Conservation (phyloP, 2,797 vertebrate genomes). For the Ciconia nigra region DNA sequence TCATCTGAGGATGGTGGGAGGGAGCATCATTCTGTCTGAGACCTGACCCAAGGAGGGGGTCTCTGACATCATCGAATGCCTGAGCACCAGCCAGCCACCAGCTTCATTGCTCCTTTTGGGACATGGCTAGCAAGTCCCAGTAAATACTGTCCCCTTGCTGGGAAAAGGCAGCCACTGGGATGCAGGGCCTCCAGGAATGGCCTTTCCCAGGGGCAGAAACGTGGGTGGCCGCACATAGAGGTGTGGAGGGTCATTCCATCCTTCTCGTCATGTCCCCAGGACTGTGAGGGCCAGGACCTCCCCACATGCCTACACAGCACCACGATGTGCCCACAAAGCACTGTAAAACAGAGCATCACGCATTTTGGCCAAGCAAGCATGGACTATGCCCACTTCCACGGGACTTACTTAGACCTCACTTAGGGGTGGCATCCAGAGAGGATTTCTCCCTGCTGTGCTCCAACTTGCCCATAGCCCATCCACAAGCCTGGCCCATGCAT, state of each 20-base stretch:
- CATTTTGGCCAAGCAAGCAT: fast-evolving
- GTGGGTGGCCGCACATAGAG: fast-evolving
- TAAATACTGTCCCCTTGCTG: neutral
- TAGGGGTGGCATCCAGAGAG: neutral
- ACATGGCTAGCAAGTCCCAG: neutral
- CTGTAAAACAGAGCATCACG: neutral
- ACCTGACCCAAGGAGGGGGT: fast-evolving
- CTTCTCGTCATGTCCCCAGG: neutral
- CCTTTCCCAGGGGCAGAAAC: neutral
- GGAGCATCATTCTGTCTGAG: neutral
- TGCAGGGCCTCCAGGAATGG: neutral
- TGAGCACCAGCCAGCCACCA: neutral
- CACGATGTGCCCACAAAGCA: fast-evolving
- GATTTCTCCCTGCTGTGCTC: neutral
- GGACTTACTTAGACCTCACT: neutral
- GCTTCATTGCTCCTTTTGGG: neutral
- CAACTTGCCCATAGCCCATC: neutral
- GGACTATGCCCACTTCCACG: neutral
- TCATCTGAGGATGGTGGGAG: neutral
- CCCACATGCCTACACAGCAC: neutral
- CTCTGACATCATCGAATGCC: neutral
- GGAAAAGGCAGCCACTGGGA: neutral
- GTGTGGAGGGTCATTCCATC: too few relatives aligned
- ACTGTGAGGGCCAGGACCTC: neutral
- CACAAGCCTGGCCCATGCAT: neutral